A percentile compares a stretch with the other conserved stretches of the same genome.
Evolutionary conservation across 2,888 invertebrate genomes (phyloP).

Genomic region (Drosophila macrospina): DNA sequence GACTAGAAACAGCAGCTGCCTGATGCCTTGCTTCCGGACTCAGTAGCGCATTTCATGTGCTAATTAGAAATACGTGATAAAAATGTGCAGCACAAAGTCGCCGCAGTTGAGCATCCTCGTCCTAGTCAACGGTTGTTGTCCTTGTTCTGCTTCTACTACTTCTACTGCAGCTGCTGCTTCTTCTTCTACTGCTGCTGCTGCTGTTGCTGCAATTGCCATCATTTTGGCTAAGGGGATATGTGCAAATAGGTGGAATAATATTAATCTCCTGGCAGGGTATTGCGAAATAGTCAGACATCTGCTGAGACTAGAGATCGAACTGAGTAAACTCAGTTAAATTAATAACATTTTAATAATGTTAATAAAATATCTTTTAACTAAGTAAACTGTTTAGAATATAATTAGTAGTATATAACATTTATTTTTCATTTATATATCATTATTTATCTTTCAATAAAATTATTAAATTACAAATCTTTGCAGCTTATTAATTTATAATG

Average conservation of each 20-base stretch:
- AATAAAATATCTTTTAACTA: background rate
- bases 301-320: background rate
- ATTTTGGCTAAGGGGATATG: constrained; percentile 29
- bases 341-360: no score
- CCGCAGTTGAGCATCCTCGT: constrained; percentile 11
- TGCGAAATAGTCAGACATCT: constrained; percentile 4
- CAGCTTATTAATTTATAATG: background rate
- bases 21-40: constrained; percentile 47
- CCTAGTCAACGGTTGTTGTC: constrained; percentile 41
- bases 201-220: constrained; percentile 32
- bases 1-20: constrained; percentile 31
- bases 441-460: background rate
- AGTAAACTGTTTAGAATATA: background rate
- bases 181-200: background rate
- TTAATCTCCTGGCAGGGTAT: constrained; percentile 8
- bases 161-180: background rate
- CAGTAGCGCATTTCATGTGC: constrained; percentile 70
- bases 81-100: constrained; percentile 54
- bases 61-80: constrained; percentile 76
- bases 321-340: background rate
- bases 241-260: constrained; percentile 29
- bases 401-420: no score
- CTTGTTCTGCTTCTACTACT: constrained; percentile 15
- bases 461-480: background rate
- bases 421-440: no score